Base-by-base conservation (phyloP, 2,797 vertebrate species). In the Calcarius lapponicus region DNA sequence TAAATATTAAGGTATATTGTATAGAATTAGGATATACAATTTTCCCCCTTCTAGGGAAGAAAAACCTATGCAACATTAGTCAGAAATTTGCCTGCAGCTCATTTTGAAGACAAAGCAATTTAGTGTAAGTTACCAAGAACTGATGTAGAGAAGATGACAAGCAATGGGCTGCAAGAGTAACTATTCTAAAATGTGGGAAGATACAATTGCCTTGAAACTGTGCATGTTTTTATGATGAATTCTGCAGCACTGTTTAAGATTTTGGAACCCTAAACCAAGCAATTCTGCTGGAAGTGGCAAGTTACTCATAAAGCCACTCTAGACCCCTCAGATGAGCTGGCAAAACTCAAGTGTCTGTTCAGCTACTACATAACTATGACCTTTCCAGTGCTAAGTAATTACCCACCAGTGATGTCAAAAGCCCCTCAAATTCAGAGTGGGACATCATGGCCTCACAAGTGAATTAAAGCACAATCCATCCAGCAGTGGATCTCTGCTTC, bases 191-290 rank as follows among this genome's bases (percentile, higher is more conserved):
- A 58, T 5, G 17, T 7, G 36, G 17, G 7, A 69, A 78, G 38
- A 50, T 2, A 67, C 7, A 75, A 50, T 4, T 34, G 43, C 26
- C 28, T n/a, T 31, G 15, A 40, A 71, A 79, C 7, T 18, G 15
- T 21, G 15, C 5, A 48, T 5, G 18, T 74, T 26, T 61, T 51
- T 20, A 38, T 6, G 28, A 76, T 47, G 40, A 80, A n/a, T 43
- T 76, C 11, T 64, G 70, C 50, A 65, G 50, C 9, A 13, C 6
- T 1, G 0, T 2, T 0, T 11, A 64, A 57, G 34, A 67, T 17
- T 45, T 47, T 40, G 85, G 58, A 80, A 78, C 9, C 61, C 72
- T 73, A 29, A 72, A 86, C 32, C 5, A 62, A 66, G 36, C 29
- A 58, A 45, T 31, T 45, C 6, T 71, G 12, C 72, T 71, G 50